Conservation (phyloP, 2,797 vertebrate species). For the Hybognathus amarus region DNA sequence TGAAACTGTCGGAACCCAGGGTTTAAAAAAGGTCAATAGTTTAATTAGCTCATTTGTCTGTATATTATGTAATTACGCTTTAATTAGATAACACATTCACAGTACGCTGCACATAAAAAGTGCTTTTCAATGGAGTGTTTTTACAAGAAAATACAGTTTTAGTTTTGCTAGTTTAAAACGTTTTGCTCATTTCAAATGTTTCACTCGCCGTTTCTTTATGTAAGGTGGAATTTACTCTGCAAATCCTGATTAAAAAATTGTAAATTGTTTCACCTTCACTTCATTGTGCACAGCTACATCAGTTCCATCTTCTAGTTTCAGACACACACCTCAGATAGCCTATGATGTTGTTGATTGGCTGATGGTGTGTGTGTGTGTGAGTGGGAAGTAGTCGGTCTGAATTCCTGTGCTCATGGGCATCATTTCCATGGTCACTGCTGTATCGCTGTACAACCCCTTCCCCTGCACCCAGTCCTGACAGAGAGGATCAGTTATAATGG, state of each 20-base stretch:
- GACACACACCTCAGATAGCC: constrained; percentile 1
- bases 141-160: neutral
- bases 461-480: constrained; percentile 28
- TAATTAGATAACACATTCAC: neutral
- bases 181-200: too few relatives aligned
- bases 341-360: neutral
- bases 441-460: neutral
- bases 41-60: neutral
- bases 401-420: constrained; percentile 37
- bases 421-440: constrained; percentile 39
- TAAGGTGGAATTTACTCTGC: neutral
- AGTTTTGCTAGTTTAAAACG: neutral
- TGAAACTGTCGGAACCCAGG: neutral
- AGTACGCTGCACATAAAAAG: neutral
- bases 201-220: neutral
- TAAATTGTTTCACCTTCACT: neutral
- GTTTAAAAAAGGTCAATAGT: neutral
- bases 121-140: neutral
- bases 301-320: neutral
- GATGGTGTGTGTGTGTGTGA: neutral
- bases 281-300: neutral
- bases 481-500: constrained; percentile 17
- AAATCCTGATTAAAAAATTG: neutral
- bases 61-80: neutral
- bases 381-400: constrained; percentile 8